Evolutionary conservation across 2,113 vertebrate genomes (phyloP), one percentile per base, ranked within the genome.

Genomic region (Saimiri boliviensis): DNA sequence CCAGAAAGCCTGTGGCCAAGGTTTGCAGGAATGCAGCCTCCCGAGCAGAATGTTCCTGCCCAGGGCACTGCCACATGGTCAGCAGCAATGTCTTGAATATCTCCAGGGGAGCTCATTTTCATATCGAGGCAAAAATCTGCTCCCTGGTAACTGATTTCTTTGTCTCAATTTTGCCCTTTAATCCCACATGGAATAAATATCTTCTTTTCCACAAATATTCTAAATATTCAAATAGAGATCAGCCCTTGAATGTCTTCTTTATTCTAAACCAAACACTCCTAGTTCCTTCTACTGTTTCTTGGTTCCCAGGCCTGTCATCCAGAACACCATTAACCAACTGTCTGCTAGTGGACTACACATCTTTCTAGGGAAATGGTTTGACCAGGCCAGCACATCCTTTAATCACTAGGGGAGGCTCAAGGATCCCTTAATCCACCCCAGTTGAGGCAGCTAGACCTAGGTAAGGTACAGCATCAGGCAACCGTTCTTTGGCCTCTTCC

Each of bases 181-280:
- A 76, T 49, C 80, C 13, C 49, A 54, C n/a, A 70, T 35, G 87
- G 37, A 87, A 49, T 37, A 58, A 83, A 49, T 37, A 58, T 54
- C 42, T 79, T 76, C n/a, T 76, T 56, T 85, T 52, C 35, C 14
- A 85, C 37, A 76, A 60, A 85, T 30, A 66, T 56, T 66, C 63
- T 85, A 81, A 45, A 54, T 89, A 82, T 52, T 90, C 91, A 82
- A 90, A 68, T 32, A 63, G 79, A 73, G 32, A 54, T 6, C 45
- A 8, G 37, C n/a, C 35, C 58, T 86, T 87, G 54, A 66, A 83
- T 7, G 5, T 83, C 42, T 87, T 86, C 66, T 70, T 96, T 93
- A 81, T 93, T 63, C 70, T 68, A 94, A 89, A 91, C n/a, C 58
- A 89, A 86, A 66, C 35, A 45, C 40, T 52, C 66, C 86, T 37